Evolutionary conservation across 2,797 vertebrate species (phyloP).

Genomic region (Ceryle rudis): DNA sequence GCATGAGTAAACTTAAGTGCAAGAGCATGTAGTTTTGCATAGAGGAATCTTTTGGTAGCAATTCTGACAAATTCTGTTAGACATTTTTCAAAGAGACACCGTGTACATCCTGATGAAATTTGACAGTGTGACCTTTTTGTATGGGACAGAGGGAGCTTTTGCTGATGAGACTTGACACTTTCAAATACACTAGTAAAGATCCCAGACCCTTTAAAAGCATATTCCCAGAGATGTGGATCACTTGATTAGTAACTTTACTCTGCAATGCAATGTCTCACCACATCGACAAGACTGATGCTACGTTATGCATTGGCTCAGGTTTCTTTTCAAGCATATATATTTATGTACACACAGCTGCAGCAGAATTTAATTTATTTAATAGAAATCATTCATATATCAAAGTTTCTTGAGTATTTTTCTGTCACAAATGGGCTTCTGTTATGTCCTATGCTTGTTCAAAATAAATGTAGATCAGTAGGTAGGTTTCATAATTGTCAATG

Average conservation of each 20-base stretch:
- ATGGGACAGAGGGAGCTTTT: not conserved
- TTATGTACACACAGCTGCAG: not conserved
- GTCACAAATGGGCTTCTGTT: not conserved
- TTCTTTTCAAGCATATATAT: not conserved
- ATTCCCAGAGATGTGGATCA: not conserved
- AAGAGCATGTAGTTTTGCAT: not conserved
- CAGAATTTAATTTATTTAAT: not conserved
- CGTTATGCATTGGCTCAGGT: not conserved
- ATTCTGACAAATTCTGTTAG: constrained; percentile 29
- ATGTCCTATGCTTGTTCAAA: not conserved
- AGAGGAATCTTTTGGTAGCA: not conserved
- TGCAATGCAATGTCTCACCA: not conserved
- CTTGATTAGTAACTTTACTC: not conserved
- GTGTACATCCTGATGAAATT: constrained; percentile 12
- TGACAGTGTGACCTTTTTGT: constrained; percentile 52
- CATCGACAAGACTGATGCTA: not conserved
- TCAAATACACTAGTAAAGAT: not conserved
- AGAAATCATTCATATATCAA: not conserved
- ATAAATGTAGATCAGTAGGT: not conserved
- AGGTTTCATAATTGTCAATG: not conserved
- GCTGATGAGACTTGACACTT: constrained; percentile 35
- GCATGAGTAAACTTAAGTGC: not conserved
- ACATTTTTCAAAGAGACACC: not conserved
- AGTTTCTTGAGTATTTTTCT: not conserved
- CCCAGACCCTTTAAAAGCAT: not conserved